A percentile compares a stretch with the other conserved stretches of the same genome.
phyloP scores from a whole-genome alignment of 2,797 vertebrate genomes.

The Hydrophis major region DNA sequence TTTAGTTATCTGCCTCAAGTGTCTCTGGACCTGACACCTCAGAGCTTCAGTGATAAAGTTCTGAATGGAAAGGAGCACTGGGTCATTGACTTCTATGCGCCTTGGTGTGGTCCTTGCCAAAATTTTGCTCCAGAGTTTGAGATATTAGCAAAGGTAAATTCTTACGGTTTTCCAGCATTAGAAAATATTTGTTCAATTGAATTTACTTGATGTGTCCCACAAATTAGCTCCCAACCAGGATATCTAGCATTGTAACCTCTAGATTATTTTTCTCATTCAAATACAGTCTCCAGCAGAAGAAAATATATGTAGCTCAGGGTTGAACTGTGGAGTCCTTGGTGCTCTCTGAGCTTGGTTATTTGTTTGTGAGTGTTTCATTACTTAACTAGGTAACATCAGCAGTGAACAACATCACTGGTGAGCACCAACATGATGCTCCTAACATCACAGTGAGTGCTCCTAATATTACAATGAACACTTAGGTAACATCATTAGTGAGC shows the following conservation, averaged over 20 bases:
- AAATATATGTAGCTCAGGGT: background rate
- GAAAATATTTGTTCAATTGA: background rate
- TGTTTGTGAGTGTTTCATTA: background rate
- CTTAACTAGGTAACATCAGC: background rate
- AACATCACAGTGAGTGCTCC: background rate
- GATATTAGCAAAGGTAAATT: constrained; percentile 84
- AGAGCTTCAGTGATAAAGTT: constrained; percentile 84
- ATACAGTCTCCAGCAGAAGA: background rate
- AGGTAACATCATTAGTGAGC: background rate
- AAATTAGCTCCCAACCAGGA: background rate
- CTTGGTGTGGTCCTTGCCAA: constrained; percentile 96
- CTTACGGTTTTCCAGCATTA: constrained; percentile 1
- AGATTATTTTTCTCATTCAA: background rate
- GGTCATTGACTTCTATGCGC: constrained; percentile 95
- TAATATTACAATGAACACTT: background rate
- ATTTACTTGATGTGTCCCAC: background rate
- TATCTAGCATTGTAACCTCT: background rate
- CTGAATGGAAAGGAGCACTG: constrained; percentile 86
- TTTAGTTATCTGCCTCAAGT: constrained; percentile 80
- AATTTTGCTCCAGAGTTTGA: constrained; percentile 96
- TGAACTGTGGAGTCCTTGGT: background rate
- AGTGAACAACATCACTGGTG: background rate
- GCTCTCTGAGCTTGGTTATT: background rate
- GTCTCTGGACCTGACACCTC: constrained; percentile 85
- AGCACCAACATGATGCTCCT: background rate